Conservation (phyloP, 2,113 vertebrate genomes). For the Stegostoma tigrinum region DNA sequence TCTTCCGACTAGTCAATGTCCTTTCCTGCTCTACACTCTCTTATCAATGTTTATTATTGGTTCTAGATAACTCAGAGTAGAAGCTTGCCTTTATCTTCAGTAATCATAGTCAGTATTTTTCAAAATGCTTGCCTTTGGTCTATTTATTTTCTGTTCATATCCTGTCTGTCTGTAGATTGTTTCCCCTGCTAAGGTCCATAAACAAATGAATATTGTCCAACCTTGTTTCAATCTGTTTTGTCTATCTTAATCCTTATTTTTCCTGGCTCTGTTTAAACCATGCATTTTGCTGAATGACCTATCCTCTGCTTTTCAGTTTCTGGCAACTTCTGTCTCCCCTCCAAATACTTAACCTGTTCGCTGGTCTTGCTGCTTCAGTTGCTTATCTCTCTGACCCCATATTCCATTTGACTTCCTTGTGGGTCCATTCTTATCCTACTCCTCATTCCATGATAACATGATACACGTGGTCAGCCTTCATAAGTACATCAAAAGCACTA, state of each 20-base stretch:
- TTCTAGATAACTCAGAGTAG: not conserved
- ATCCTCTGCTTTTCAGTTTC: not conserved
- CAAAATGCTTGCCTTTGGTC: not conserved
- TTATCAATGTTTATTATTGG: not conserved
- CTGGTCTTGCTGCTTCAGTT: not conserved
- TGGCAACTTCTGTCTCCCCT: not conserved
- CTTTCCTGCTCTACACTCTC: not conserved
- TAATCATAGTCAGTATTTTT: not conserved
- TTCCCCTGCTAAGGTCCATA: too few species aligned
- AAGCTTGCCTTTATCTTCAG: not conserved
- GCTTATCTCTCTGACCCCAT: not conserved
- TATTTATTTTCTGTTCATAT: not conserved
- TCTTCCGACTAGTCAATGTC: not conserved
- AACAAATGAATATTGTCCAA: not conserved
- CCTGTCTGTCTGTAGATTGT: not conserved
- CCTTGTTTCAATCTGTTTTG: not conserved
- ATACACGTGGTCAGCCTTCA: not conserved
- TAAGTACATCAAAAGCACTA: not conserved
- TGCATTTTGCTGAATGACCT: too few species aligned
- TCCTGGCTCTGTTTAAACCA: not conserved
- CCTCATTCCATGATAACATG: not conserved
- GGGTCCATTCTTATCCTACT: not conserved
- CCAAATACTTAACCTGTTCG: not conserved
- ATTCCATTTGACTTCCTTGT: not conserved
- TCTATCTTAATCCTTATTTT: not conserved